A percentile compares a stretch with the other conserved stretches of the same genome.
These are phyloP conservation scores for Sericinus montela DNA, from an alignment of 2,888 invertebrate species.

Conservation along the genomic window DNA sequence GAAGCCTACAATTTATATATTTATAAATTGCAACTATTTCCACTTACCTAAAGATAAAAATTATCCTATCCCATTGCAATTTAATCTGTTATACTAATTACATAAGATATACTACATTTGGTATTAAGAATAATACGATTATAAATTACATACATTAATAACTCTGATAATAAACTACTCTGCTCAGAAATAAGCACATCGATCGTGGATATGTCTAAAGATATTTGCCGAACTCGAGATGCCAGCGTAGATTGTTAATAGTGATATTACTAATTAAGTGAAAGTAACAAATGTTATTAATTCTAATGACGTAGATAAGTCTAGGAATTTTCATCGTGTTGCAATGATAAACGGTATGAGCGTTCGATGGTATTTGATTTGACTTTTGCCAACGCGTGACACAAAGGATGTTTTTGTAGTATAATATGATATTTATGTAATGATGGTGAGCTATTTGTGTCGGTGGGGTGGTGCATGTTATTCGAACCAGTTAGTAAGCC, in stretches of 20 bases:
- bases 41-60: too few relatives aligned
- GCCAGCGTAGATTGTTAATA: slow-evolving; percentile 74
- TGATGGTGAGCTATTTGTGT: slow-evolving; percentile 25
- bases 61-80: too few relatives aligned
- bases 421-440: slow-evolving; percentile 40
- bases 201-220: not conserved
- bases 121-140: too few relatives aligned
- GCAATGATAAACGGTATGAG: slow-evolving; percentile 40
- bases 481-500: slow-evolving; percentile 4
- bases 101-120: too few relatives aligned
- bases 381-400: slow-evolving; percentile 31
- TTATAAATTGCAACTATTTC: too few relatives aligned
- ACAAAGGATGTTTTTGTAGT: slow-evolving; percentile 50
- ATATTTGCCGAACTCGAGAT: slow-evolving; percentile 54
- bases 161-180: too few relatives aligned
- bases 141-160: too few relatives aligned
- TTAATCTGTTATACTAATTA: too few relatives aligned
- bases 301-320: slow-evolving; percentile 68
- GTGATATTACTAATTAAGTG: slow-evolving; percentile 74
- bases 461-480: slow-evolving; percentile 3
- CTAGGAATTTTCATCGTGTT: slow-evolving; percentile 70
- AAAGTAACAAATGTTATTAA: slow-evolving; percentile 72
- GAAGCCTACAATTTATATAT: not conserved
- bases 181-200: too few relatives aligned
- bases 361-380: slow-evolving; percentile 37